Evolutionary conservation across 2,113 vertebrate genomes (phyloP), one percentile per base, ranked within the genome.

Genomic region (Calyptomena viridis): DNA sequence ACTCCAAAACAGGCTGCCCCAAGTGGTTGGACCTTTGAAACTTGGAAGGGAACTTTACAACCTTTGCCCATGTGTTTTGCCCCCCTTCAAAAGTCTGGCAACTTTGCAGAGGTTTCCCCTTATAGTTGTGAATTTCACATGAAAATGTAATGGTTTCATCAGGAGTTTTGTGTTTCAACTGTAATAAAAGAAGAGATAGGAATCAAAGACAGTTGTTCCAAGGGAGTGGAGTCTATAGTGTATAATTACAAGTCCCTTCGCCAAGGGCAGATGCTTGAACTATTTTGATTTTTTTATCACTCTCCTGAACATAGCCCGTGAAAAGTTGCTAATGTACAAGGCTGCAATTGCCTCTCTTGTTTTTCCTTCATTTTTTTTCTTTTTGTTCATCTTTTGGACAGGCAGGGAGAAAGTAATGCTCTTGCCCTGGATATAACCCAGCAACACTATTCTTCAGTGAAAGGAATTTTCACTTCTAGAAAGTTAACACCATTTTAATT

Each of bases 131-230:
- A 95, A 95, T 97, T 96, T 96, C 91, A 94, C 84, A 85, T 95
- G 88, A 92, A 96, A 95, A 94, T 88, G 71, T 92, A 97, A 95
- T 95, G 58, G 96, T 95, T 96, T 97, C 96, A 96, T 96, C 94
- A 97, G 93, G 91, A 92, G 93, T 85, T 94, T 95, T 94, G 90
- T 11, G 2, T 93, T 94, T 97, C 87, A 88, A 37, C 62, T 85
- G 81, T 81, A 89, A 89, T 82, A 81, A 91, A 96, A 90, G 80
- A 95, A 80, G 60, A 92, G 64, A 96, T 92, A 87, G 60, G 64
- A 90, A 92, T 87, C 55, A 95, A 95, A 86, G 42, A 64, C 55
- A 35, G 72, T 80, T 69, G 62, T 94, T 94, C 85, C 87, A 86
- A 64, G 79, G 69, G 58, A 96, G 66, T 49, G 66, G 71, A 96